Conservation (phyloP, 2,888 invertebrate genomes). For the Meta bourneti region DNA sequence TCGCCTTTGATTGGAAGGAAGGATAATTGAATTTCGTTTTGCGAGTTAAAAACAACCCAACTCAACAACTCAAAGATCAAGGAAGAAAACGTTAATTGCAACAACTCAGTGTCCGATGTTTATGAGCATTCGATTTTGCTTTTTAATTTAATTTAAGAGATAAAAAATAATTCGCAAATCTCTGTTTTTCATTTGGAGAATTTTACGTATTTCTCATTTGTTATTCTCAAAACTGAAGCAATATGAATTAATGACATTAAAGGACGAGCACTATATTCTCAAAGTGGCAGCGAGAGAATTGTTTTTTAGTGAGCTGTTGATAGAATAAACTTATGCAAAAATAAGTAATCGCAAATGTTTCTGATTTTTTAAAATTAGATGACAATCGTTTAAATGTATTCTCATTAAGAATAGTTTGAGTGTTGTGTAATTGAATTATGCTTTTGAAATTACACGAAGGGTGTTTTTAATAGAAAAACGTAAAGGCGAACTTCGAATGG, state of each 20-base stretch:
- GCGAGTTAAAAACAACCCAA: conserved; percentile 49
- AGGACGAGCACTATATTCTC: background rate
- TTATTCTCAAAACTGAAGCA: conserved; percentile 22
- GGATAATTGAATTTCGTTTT: conserved; percentile 64
- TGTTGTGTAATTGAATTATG: background rate
- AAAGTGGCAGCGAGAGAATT: background rate
- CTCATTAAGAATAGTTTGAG: background rate
- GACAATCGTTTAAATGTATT: background rate
- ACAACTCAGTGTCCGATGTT: conserved; percentile 26
- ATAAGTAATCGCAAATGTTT: background rate
- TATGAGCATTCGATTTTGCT: conserved; percentile 8
- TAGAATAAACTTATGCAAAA: background rate
- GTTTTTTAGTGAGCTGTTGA: background rate
- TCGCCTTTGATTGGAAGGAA: conserved; percentile 6
- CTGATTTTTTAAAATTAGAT: background rate
- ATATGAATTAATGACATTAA: conserved; percentile 56
- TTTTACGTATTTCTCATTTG: conserved; percentile 39
- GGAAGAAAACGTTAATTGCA: conserved; percentile 54
- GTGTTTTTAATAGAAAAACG: background rate
- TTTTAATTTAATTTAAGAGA: conserved; percentile 63
- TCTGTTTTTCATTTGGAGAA: conserved; percentile 38
- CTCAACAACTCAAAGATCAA: conserved; percentile 33
- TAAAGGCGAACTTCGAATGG: background rate
- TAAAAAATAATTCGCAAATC: conserved; percentile 18
- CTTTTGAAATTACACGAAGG: background rate